These are phyloP conservation scores for Thymelicus lineola DNA, from an alignment of 2,888 invertebrate genomes.

Conservation along the genomic window DNA sequence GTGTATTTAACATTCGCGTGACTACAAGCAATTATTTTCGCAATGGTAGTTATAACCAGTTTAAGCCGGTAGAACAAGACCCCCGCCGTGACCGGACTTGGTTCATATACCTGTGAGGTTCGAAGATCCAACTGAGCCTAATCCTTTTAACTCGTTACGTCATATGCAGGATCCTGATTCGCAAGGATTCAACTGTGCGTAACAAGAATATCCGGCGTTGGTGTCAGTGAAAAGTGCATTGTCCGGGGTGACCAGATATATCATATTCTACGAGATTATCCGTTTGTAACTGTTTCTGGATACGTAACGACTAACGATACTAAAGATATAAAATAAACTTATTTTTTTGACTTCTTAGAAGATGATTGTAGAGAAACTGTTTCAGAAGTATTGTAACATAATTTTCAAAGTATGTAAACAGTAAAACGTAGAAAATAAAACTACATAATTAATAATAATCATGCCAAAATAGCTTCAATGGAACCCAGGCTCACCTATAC, in stretches of 20 bases:
- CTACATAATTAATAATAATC: no score
- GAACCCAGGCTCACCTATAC: no score
- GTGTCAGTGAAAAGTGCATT: constrained; percentile 39
- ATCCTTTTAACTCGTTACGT: background rate
- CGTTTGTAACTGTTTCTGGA: background rate
- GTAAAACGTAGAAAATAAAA: background rate
- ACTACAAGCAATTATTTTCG: constrained; percentile 14
- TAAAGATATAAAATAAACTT: background rate
- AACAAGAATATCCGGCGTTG: constrained; percentile 35
- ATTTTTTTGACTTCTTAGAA: background rate
- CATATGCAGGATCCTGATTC: background rate
- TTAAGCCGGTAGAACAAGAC: constrained; percentile 10
- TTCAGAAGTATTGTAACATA: background rate
- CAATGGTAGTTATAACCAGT: constrained; percentile 6
- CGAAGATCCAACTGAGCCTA: background rate
- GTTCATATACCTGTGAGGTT: background rate
- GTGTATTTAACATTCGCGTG: constrained; percentile 2
- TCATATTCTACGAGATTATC: background rate
- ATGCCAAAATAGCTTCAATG: no score
- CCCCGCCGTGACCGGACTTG: constrained; percentile 12
- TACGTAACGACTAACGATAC: background rate
- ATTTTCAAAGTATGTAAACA: background rate
- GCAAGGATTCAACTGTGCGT: constrained; percentile 12
- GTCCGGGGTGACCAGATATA: background rate
- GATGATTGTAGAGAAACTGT: no score